A percentile compares a stretch with the other conserved stretches of the same genome.
These are phyloP conservation scores for Microtus oregoni DNA, from an alignment of 2,113 vertebrate species.

Conservation along the genomic window DNA sequence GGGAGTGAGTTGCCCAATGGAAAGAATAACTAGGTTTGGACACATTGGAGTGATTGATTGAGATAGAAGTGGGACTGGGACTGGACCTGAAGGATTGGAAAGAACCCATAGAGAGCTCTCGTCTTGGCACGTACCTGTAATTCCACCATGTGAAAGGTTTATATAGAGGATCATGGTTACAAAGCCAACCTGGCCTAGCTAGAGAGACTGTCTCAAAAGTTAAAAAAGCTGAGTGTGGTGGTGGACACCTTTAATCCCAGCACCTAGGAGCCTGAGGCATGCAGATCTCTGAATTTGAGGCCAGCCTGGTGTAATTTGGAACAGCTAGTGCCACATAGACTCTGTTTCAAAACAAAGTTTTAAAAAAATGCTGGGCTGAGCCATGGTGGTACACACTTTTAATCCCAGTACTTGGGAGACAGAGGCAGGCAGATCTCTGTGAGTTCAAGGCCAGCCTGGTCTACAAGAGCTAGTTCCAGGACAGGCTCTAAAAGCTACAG, in stretches of 20 bases:
- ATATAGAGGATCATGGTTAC: neutral
- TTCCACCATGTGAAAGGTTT: neutral
- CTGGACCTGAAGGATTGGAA: neutral
- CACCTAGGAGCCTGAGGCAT: neutral
- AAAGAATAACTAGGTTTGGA: fast-evolving
- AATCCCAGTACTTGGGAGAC: neutral
- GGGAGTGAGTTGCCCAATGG: neutral
- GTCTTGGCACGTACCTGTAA: neutral
- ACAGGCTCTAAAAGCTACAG: too few relatives aligned
- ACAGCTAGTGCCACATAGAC: neutral
- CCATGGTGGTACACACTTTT: neutral
- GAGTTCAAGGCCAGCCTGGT: neutral
- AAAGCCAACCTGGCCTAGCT: neutral
- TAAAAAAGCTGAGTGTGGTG: neutral
- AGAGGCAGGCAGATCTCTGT: neutral
- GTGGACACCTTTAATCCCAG: neutral
- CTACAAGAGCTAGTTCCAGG: neutral
- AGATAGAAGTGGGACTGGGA: neutral
- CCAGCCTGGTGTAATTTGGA: neutral
- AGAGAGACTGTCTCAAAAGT: neutral
- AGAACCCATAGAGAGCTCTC: neutral
- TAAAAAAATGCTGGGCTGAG: neutral
- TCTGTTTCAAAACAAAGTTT: neutral
- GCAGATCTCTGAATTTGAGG: neutral
- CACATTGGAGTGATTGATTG: neutral